A percentile compares a stretch with the other conserved stretches of the same genome.
Evolutionary conservation across 92 coral and sea anemone species (phyloP).

Genomic region (Phymanthus crucifer): DNA sequence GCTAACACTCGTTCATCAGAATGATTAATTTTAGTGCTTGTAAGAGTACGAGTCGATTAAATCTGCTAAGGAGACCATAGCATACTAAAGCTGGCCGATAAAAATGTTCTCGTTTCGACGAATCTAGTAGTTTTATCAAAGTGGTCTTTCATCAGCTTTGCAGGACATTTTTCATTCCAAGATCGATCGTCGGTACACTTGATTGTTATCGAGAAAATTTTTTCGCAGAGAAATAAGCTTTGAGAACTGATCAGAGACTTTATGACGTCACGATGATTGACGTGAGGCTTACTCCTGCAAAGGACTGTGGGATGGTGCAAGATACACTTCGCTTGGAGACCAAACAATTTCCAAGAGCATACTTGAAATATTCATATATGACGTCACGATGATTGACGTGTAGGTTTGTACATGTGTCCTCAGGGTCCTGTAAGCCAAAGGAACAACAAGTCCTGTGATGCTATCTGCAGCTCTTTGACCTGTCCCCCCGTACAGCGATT

Average conservation of each 20-base stretch:
- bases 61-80: background rate
- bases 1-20: background rate
- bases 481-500: background rate
- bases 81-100: background rate
- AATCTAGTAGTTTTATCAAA: background rate
- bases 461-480: constrained; percentile 16
- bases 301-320: background rate
- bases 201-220: background rate
- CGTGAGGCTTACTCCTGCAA: no score
- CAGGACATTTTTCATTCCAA: background rate
- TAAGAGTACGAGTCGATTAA: background rate
- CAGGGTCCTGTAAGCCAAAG: constrained; percentile 46
- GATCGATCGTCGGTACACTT: background rate
- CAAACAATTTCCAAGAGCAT: background rate
- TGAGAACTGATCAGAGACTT: no score
- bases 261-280: background rate
- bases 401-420: background rate
- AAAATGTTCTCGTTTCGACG: background rate
- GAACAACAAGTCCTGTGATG: constrained; percentile 30
- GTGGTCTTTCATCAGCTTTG: background rate
- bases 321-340: no score
- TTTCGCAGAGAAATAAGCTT: no score
- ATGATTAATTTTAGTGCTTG: background rate
- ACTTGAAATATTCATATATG: no score
- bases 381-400: background rate